A percentile compares a stretch with the other conserved stretches of the same genome.
These are phyloP conservation scores for Epistrophella euchroma DNA, from an alignment of 2,888 invertebrate genomes.

Conservation along the genomic window DNA sequence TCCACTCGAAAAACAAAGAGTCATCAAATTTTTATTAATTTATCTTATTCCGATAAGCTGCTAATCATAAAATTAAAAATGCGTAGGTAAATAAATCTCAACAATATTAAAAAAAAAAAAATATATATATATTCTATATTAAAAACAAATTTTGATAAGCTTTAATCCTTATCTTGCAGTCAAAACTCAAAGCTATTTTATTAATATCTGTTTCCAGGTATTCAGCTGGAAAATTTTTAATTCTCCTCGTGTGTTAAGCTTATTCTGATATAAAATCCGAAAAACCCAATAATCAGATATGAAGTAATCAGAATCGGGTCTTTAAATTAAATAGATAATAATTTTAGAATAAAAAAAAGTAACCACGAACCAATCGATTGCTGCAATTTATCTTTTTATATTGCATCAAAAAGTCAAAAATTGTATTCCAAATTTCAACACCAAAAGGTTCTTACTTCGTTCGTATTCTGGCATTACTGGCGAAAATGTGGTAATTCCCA, in stretches of 20 bases:
- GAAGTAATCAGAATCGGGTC: neutral
- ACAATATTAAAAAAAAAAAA: neutral
- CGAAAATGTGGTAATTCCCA: neutral
- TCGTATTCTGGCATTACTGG: no score
- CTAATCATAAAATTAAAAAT: no score
- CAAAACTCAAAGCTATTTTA: neutral
- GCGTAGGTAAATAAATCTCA: conserved; percentile 16
- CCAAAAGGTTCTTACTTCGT: no score
- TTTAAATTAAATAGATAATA: conserved; percentile 5
- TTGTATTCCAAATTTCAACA: neutral
- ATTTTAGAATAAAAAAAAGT: neutral
- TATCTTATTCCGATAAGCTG: neutral
- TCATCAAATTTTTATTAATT: neutral
- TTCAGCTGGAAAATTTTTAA: neutral
- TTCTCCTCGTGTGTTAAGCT: neutral
- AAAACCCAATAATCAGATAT: conserved; percentile 5
- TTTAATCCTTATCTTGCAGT: neutral
- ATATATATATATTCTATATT: no score
- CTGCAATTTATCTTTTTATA: neutral
- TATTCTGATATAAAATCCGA: neutral
- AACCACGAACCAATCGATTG: neutral
- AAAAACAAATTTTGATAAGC: neutral
- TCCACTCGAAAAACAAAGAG: no score
- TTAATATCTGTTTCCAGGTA: neutral
- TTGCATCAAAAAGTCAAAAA: neutral